These are phyloP conservation scores for Psittacara wagleri DNA, from an alignment of 2,113 vertebrate genomes.

Conservation along the genomic window DNA sequence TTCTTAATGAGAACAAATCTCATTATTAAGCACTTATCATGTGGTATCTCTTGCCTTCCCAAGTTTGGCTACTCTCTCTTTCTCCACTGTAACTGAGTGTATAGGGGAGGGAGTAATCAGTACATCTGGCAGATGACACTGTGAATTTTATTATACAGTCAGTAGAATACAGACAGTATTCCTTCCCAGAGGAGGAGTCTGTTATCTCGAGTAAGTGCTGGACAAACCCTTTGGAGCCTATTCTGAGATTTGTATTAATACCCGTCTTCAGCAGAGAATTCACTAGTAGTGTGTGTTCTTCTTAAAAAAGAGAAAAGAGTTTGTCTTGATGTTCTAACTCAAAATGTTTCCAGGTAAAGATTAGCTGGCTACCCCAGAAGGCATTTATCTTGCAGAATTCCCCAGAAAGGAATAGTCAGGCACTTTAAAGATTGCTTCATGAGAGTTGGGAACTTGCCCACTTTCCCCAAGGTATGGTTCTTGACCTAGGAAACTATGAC, in stretches of 20 bases:
- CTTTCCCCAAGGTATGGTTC: background rate
- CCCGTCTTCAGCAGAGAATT: background rate
- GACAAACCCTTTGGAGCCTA: background rate
- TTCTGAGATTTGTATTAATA: background rate
- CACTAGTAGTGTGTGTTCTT: rapidly evolving
- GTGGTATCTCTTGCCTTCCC: background rate
- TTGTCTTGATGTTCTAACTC: background rate
- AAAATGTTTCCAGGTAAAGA: background rate
- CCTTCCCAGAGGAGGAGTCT: background rate
- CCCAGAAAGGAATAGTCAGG: background rate
- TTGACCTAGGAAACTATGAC: background rate
- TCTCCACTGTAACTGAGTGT: background rate
- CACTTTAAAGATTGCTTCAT: background rate
- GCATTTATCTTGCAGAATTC: background rate
- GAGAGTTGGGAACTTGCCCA: background rate
- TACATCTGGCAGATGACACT: background rate
- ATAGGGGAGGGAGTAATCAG: background rate
- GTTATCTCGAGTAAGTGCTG: background rate
- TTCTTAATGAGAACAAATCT: background rate
- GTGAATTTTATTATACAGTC: background rate
- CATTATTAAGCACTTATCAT: background rate
- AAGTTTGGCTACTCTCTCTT: background rate
- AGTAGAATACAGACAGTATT: background rate
- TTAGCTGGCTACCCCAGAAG: background rate
- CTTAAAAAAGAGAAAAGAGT: background rate